A percentile compares a stretch with the other conserved stretches of the same genome.
phyloP scores from a whole-genome alignment of 2,797 vertebrate species.

The Nannoperca obscura region DNA sequence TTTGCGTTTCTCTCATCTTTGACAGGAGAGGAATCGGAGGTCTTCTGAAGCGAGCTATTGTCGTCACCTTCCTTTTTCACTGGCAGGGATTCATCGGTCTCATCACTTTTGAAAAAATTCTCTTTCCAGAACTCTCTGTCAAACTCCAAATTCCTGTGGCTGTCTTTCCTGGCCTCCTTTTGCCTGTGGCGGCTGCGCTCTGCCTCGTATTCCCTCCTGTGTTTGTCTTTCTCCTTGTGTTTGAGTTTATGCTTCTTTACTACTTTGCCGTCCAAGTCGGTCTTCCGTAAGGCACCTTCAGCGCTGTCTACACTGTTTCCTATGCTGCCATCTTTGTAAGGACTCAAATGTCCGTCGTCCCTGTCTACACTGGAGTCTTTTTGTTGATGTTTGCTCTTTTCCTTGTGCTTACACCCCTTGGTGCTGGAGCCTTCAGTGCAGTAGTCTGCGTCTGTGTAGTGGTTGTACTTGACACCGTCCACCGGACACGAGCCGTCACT shows the following conservation, averaged over 20 bases:
- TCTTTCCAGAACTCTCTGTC: constrained; percentile 99
- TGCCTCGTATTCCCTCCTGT: constrained; percentile 91
- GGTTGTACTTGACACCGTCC: constrained; percentile 91
- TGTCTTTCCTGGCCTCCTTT: constrained; percentile 90
- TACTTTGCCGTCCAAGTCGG: constrained; percentile 93
- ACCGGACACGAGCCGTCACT: constrained; percentile 88
- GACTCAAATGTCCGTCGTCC: constrained; percentile 89
- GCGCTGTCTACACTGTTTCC: constrained; percentile 88
- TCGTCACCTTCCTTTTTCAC: constrained; percentile 88
- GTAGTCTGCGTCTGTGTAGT: constrained; percentile 92
- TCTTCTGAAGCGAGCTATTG: constrained; percentile 85
- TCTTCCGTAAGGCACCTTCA: constrained; percentile 92
- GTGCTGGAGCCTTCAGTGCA: constrained; percentile 94
- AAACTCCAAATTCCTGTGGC: constrained; percentile 95
- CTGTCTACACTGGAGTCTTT: constrained; percentile 91
- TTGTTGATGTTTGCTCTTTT: constrained; percentile 96
- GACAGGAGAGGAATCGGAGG: constrained; percentile 83
- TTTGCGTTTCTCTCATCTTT: constrained; percentile 92
- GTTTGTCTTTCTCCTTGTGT: constrained; percentile 98
- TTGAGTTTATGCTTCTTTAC: constrained; percentile 98
- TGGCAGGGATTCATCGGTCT: constrained; percentile 89
- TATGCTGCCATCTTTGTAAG: constrained; percentile 91
- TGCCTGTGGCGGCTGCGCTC: constrained; percentile 93
- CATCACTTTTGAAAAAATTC: constrained; percentile 99
- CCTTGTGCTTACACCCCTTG: constrained; percentile 96